Conservation (phyloP, 2,113 vertebrate species). For the Hymenochirus boettgeri region DNA sequence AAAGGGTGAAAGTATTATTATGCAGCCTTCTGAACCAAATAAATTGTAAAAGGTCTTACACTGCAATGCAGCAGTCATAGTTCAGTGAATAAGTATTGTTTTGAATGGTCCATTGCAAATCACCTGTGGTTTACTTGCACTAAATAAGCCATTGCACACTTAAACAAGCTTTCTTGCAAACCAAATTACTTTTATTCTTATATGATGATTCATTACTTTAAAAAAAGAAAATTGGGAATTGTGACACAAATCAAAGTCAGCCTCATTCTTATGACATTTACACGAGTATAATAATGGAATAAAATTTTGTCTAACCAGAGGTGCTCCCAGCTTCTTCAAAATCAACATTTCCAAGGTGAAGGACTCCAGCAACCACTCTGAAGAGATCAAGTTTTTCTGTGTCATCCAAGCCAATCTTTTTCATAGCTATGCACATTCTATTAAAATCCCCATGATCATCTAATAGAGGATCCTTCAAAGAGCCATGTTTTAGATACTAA, state of each 20-base stretch:
- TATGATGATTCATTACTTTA: conserved; percentile 7
- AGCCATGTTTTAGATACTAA: conserved; percentile 84
- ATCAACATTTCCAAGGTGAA: conserved; percentile 94
- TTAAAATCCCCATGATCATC: conserved; percentile 91
- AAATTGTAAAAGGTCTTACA: conserved; percentile 5
- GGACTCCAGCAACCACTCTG: conserved; percentile 89
- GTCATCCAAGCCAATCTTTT: conserved; percentile 92
- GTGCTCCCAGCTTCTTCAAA: conserved; percentile 97
- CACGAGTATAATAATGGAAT: conserved; percentile 32
- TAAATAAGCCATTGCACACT: no score
- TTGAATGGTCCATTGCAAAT: conserved; percentile 21
- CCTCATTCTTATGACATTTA: conserved; percentile 32
- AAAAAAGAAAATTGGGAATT: conserved; percentile 23
- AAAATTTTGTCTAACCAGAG: conserved; percentile 70
- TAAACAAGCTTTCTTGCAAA: conserved; percentile 1
- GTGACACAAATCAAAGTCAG: conserved; percentile 9
- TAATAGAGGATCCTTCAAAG: conserved; percentile 89
- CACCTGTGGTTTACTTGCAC: conserved; percentile 29
- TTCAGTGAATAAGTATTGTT: conserved; percentile 33
- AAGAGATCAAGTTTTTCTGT: conserved; percentile 93
- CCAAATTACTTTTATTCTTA: conserved; percentile 4
- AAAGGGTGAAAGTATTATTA: neutral
- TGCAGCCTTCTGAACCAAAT: neutral
- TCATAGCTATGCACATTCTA: conserved; percentile 94
- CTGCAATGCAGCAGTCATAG: conserved; percentile 38